phyloP scores from a whole-genome alignment of 2,797 vertebrate genomes.

The Leptatherina wallacei region DNA sequence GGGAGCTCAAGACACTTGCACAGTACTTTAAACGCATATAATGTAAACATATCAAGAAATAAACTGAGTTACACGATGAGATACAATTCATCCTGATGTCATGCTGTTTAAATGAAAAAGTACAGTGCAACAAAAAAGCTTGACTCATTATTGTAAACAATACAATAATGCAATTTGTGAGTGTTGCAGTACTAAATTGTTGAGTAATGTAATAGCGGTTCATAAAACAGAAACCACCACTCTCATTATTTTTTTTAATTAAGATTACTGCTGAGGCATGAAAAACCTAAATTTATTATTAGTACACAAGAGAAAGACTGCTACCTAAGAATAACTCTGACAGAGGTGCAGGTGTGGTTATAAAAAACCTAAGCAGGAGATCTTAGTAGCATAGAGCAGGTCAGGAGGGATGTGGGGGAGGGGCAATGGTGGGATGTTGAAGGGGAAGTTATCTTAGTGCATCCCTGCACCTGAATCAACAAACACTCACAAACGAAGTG shows the following conservation, averaged over 20 bases:
- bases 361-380: conserved; percentile 26
- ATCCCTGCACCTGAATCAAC: conserved; percentile 84
- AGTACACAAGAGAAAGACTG: conserved; percentile 20
- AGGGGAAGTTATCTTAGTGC: conserved; percentile 68
- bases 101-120: background rate
- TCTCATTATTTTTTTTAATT: conserved; percentile 40
- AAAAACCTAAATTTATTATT: conserved; percentile 22
- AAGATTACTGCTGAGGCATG: conserved; percentile 44
- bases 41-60: background rate
- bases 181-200: conserved; percentile 4
- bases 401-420: conserved; percentile 10
- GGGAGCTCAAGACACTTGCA: background rate
- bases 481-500: conserved; percentile 74
- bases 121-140: background rate
- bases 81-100: background rate
- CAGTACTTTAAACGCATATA: background rate
- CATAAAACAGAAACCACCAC: conserved; percentile 24
- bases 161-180: conserved; percentile 19
- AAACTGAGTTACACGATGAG: background rate
- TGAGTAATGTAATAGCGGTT: conserved; percentile 8
- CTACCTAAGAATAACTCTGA: conserved; percentile 14
- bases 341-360: conserved; percentile 25
- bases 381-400: conserved; percentile 18
- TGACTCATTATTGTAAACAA: conserved; percentile 6
- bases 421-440: conserved; percentile 22